Conservation (phyloP, 2,797 vertebrate species). For the Coccyzus lansbergi region DNA sequence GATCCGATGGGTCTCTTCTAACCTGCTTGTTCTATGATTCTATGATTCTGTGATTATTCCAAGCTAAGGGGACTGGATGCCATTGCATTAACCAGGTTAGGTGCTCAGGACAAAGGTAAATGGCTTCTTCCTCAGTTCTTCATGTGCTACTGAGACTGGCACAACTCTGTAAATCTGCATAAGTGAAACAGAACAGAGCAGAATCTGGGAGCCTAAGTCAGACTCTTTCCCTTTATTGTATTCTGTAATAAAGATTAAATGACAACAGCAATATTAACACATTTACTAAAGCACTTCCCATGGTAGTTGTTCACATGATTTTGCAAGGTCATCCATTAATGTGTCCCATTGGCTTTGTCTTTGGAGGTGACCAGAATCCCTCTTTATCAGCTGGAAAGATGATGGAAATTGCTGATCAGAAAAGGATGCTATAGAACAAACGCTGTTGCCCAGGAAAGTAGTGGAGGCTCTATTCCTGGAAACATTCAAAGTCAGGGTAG, state of each 20-base stretch:
- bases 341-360: not conserved
- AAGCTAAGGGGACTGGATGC: not conserved
- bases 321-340: not conserved
- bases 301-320: not conserved
- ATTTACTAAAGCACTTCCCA: not conserved
- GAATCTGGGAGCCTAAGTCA: not conserved
- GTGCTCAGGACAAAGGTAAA: not conserved
- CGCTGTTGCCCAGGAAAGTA: no score
- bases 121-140: not conserved
- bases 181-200: not conserved
- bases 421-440: not conserved
- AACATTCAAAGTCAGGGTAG: no score
- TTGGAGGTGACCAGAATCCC: not conserved
- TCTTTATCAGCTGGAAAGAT: not conserved
- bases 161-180: not conserved
- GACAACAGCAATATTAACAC: not conserved
- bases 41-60: no score
- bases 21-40: no score
- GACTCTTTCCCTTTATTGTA: not conserved
- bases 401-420: not conserved
- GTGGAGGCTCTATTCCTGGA: no score
- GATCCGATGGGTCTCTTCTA: no score
- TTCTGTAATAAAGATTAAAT: not conserved
- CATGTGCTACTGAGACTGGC: not conserved
- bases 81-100: not conserved